Percentiles rank a stretch among this genome's conserved stretches.
Conservation (phyloP, 2,797 vertebrate species). For the Pampus argenteus region DNA sequence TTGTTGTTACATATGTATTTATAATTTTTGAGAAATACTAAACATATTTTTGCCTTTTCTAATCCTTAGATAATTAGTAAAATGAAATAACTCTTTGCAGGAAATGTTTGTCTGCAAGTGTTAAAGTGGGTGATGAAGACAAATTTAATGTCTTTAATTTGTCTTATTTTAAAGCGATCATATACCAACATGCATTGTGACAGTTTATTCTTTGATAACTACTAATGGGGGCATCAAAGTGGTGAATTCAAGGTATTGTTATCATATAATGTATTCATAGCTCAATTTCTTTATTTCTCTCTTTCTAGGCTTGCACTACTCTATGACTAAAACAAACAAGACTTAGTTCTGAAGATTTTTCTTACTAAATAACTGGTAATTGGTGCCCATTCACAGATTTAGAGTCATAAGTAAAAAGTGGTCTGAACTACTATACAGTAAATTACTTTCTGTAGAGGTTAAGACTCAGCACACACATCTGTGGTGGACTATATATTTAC, state of each 20-base stretch:
- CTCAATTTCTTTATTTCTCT: background rate
- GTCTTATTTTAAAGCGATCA: background rate
- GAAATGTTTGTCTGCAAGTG: background rate
- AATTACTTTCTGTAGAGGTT: slow-evolving; percentile 37
- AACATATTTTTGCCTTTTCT: background rate
- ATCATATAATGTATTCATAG: background rate
- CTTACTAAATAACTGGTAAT: slow-evolving; percentile 21
- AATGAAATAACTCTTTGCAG: background rate
- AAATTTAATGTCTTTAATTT: too few species aligned
- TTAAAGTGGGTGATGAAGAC: background rate
- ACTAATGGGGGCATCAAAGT: background rate
- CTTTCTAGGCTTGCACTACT: background rate
- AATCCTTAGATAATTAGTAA: background rate
- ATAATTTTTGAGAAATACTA: background rate
- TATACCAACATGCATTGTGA: background rate
- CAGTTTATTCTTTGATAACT: background rate
- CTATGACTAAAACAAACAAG: background rate
- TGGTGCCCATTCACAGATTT: background rate
- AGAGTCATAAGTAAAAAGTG: slow-evolving; percentile 25
- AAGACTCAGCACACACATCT: slow-evolving; percentile 33
- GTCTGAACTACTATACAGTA: slow-evolving; percentile 9
- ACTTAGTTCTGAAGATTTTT: background rate
- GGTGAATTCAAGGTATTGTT: background rate
- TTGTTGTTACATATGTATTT: background rate
- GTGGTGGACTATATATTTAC: slow-evolving; percentile 45